These are phyloP conservation scores for Paguma larvata DNA, from an alignment of 2,797 vertebrate genomes.

Conservation along the genomic window DNA sequence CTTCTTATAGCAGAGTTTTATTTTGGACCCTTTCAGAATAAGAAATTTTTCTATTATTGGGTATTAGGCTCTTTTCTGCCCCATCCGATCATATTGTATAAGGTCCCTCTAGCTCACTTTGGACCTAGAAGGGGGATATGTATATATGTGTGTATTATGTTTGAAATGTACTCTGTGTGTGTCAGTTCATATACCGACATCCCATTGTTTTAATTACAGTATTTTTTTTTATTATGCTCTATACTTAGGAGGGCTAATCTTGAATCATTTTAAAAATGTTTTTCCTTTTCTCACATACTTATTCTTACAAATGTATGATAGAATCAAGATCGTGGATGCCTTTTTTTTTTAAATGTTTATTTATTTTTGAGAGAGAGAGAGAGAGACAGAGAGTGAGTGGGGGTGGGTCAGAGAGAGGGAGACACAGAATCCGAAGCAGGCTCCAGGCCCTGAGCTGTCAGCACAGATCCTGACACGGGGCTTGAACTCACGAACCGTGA, in stretches of 20 bases:
- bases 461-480: too few relatives aligned
- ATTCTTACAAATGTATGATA: not conserved
- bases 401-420: too few relatives aligned
- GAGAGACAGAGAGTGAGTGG: too few relatives aligned
- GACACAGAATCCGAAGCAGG: too few relatives aligned
- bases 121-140: not conserved
- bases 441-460: too few relatives aligned
- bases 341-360: too few relatives aligned
- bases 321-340: not conserved
- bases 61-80: not conserved
- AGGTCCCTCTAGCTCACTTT: not conserved
- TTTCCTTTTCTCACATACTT: constrained; percentile 16
- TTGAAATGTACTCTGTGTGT: not conserved
- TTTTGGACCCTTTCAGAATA: constrained; percentile 26
- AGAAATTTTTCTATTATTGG: not conserved
- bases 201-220: constrained; percentile 39
- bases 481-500: too few relatives aligned
- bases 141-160: not conserved
- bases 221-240: constrained; percentile 18
- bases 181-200: not conserved
- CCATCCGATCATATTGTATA: not conserved
- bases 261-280: constrained; percentile 13
- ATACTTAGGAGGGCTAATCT: not conserved
- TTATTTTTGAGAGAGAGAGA: too few relatives aligned
- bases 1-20: constrained; percentile 12